Evolutionary conservation across 2,888 invertebrate species (phyloP).

Genomic region (Salticus scenicus): DNA sequence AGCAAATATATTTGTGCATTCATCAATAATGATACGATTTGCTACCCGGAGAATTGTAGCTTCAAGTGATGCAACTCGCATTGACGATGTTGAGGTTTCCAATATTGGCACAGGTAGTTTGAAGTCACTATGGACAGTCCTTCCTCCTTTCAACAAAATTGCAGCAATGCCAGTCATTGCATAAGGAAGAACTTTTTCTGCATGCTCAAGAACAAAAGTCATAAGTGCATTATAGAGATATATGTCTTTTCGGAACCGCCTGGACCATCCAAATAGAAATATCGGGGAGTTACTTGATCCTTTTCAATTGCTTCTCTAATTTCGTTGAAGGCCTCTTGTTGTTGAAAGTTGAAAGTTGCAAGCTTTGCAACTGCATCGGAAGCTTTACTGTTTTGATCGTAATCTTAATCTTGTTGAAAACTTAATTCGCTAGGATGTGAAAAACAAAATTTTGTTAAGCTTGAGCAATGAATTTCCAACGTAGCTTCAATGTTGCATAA

Average conservation of each 20-base stretch:
- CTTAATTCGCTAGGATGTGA: too few species aligned
- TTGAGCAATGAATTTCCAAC: too few species aligned
- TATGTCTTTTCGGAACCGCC: neutral
- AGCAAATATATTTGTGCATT: neutral
- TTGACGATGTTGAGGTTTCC: conserved; percentile 8
- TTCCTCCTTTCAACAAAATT: neutral
- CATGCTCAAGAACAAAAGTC: neutral
- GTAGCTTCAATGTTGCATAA: too few species aligned
- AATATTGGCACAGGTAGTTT: neutral
- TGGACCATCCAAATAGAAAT: neutral
- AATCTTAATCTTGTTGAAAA: too few species aligned
- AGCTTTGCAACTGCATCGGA: neutral
- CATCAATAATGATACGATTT: neutral
- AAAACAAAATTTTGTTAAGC: too few species aligned
- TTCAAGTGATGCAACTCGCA: neutral
- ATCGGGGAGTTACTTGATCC: neutral
- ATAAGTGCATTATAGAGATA: neutral
- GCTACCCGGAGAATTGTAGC: neutral
- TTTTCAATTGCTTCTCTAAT: neutral
- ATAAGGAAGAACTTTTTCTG: neutral
- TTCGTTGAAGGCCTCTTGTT: neutral
- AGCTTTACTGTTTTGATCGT: too few species aligned
- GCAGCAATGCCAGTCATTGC: neutral
- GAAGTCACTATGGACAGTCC: neutral
- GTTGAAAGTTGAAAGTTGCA: neutral